Conservation (phyloP, 2,888 invertebrate genomes). For the Hermodice carunculata region DNA sequence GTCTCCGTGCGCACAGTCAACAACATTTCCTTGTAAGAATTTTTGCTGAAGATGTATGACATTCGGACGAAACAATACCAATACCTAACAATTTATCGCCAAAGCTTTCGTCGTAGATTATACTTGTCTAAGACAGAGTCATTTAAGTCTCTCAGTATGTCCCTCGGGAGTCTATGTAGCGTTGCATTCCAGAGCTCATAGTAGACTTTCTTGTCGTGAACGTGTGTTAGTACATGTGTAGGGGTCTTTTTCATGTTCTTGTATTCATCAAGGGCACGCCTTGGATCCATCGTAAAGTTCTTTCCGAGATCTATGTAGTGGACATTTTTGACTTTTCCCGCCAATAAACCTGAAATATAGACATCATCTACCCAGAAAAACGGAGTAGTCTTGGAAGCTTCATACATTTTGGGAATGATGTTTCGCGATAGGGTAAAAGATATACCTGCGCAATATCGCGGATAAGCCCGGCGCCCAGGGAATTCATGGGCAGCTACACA, state of each 20-base stretch:
- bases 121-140: no score
- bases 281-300: conserved; percentile 85
- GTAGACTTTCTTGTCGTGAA: conserved; percentile 10
- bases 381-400: conserved; percentile 45
- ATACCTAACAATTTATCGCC: no score
- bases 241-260: conserved; percentile 8
- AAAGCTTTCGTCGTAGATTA: no score
- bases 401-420: conserved; percentile 49
- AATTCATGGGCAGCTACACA: conserved; percentile 42
- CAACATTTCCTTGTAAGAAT: no score
- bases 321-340: conserved; percentile 45
- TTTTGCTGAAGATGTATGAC: no score
- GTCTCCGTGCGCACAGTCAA: no score
- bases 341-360: conserved; percentile 57
- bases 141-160: no score
- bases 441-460: conserved; percentile 62
- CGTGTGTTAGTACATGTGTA: conserved; percentile 23
- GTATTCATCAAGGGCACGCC: conserved; percentile 27
- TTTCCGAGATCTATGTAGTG: conserved; percentile 75
- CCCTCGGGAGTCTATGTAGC: conserved; percentile 3
- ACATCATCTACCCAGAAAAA: conserved; percentile 63
- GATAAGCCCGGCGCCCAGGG: conserved; percentile 41
- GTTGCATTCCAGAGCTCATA: conserved; percentile 23
- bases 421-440: conserved; percentile 50
- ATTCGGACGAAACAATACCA: no score